A percentile compares a stretch with the other conserved stretches of the same genome.
Conservation (phyloP, 2,113 vertebrate genomes). For the Microcebus griseorufus region DNA sequence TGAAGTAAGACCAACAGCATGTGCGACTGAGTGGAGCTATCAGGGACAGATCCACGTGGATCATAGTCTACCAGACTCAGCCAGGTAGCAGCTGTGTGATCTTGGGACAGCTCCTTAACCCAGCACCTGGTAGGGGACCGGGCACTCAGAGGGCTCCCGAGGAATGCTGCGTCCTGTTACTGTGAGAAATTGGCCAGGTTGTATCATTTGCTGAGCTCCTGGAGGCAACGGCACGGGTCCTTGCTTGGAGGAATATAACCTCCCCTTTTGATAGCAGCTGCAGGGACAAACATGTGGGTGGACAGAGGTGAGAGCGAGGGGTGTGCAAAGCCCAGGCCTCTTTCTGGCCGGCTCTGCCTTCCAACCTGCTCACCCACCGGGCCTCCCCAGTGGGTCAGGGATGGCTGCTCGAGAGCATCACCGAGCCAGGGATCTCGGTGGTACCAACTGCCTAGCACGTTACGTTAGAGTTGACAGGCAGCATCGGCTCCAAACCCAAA, state of each 20-base stretch:
- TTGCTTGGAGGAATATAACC: neutral
- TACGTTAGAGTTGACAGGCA: neutral
- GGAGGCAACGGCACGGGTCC: accelerated
- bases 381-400: neutral
- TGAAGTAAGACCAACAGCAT: neutral
- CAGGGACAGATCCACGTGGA: neutral
- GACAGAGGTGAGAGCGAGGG: neutral
- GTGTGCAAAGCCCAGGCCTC: neutral
- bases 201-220: neutral
- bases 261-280: neutral
- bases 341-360: neutral
- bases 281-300: accelerated
- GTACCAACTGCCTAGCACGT: neutral
- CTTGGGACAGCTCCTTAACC: neutral
- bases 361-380: accelerated
- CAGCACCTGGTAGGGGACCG: neutral
- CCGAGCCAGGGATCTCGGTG: accelerated
- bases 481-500: neutral
- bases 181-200: neutral
- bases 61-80: neutral
- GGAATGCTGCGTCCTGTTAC: accelerated
- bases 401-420: neutral
- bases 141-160: accelerated
- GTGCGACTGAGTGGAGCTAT: neutral
- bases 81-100: neutral